Conservation (phyloP, 2,888 invertebrate genomes). For the Hanleya hanleyi region DNA sequence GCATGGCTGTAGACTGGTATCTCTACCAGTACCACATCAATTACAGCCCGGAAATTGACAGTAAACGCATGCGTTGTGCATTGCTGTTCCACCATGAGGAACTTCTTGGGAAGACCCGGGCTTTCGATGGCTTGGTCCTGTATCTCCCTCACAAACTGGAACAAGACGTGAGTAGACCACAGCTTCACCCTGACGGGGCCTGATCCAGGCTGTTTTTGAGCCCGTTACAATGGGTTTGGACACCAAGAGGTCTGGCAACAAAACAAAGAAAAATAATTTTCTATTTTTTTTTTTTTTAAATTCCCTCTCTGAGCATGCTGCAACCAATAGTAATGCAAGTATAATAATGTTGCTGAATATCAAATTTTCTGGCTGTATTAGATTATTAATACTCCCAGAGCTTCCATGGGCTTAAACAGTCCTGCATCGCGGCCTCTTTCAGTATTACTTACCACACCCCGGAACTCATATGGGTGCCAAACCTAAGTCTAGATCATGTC, state of each 20-base stretch:
- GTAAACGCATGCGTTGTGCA: slow-evolving; percentile 53
- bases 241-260: background rate
- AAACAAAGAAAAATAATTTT: too few species aligned
- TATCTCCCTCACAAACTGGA: slow-evolving; percentile 61
- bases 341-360: too few species aligned
- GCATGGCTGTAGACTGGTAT: slow-evolving; percentile 52
- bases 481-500: too few species aligned
- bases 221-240: background rate
- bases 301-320: background rate
- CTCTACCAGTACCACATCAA: slow-evolving; percentile 71
- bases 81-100: slow-evolving; percentile 59
- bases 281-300: too few species aligned
- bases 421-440: too few species aligned
- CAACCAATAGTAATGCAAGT: background rate
- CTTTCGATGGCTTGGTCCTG: slow-evolving; percentile 70
- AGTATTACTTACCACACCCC: too few species aligned
- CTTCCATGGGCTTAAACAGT: too few species aligned
- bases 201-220: too few species aligned
- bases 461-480: too few species aligned
- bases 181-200: background rate
- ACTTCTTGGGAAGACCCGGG: slow-evolving; percentile 54
- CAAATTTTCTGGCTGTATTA: too few species aligned
- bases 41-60: slow-evolving; percentile 66
- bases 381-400: too few species aligned
- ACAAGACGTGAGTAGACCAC: slow-evolving; percentile 47